Conservation (phyloP, 2,797 vertebrate species). For the Mormyrops attenuatus region DNA sequence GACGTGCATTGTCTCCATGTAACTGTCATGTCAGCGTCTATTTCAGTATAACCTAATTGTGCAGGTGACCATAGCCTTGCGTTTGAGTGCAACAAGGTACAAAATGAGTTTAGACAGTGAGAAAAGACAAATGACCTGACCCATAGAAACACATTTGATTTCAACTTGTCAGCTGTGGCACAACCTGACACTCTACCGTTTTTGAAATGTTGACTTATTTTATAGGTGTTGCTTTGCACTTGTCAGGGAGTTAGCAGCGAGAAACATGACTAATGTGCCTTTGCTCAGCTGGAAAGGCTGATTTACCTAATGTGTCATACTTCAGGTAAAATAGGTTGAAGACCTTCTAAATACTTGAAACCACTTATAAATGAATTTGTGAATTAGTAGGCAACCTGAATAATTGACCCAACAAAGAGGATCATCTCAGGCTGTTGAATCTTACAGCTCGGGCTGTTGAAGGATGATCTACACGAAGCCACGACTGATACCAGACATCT, state of each 20-base stretch:
- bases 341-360: background rate
- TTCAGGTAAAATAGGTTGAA: background rate
- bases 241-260: background rate
- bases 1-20: background rate
- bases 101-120: background rate
- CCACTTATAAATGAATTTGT: background rate
- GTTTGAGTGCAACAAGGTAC: background rate
- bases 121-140: background rate
- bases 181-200: background rate
- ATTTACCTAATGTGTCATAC: background rate
- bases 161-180: background rate
- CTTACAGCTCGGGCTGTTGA: background rate
- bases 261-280: background rate
- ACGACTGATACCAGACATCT: background rate
- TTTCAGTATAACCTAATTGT: background rate
- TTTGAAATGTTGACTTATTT: background rate
- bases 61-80: background rate
- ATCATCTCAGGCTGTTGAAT: background rate
- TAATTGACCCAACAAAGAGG: background rate
- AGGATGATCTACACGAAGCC: background rate
- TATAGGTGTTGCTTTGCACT: conserved; percentile 1
- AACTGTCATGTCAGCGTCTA: background rate
- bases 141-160: background rate
- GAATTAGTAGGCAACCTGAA: background rate
- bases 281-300: background rate